A percentile compares a stretch with the other conserved stretches of the same genome.
Conservation (phyloP, 2,113 vertebrate genomes). For the Trogon surrucura region DNA sequence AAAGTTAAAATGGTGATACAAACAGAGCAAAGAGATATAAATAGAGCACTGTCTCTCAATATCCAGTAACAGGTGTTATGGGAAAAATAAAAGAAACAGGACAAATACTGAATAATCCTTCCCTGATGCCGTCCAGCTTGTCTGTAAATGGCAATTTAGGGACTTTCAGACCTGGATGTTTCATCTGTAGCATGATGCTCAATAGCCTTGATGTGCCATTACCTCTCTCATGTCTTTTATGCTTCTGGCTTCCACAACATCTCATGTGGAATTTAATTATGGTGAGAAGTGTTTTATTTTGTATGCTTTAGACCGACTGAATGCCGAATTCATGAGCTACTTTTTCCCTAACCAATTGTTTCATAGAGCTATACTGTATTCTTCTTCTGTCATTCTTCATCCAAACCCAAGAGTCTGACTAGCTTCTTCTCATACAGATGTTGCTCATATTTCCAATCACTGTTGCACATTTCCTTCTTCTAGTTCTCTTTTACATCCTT, state of each 20-base stretch:
- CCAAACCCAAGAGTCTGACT: not conserved
- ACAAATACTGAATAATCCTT: conserved; percentile 5
- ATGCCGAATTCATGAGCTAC: not conserved
- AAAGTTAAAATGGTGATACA: not conserved
- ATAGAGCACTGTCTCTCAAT: not conserved
- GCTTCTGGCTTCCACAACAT: not conserved
- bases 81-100: conserved; percentile 15
- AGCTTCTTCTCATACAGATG: not conserved
- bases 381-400: not conserved
- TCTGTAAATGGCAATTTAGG: not conserved
- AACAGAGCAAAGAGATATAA: not conserved
- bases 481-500: not conserved
- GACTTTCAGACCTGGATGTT: not conserved
- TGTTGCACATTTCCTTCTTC: not conserved
- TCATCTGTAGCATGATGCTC: not conserved
- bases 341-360: not conserved
- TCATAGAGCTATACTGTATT: not conserved
- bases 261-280: not conserved
- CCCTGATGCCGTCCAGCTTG: not conserved
- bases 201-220: not conserved
- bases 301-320: not conserved
- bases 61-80: not conserved
- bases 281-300: not conserved
- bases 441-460: not conserved
- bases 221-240: conserved; percentile 12